Evolutionary conservation across 1,140 invertebrate genomes (phyloP).

Genomic region (Maniola jurtina): DNA sequence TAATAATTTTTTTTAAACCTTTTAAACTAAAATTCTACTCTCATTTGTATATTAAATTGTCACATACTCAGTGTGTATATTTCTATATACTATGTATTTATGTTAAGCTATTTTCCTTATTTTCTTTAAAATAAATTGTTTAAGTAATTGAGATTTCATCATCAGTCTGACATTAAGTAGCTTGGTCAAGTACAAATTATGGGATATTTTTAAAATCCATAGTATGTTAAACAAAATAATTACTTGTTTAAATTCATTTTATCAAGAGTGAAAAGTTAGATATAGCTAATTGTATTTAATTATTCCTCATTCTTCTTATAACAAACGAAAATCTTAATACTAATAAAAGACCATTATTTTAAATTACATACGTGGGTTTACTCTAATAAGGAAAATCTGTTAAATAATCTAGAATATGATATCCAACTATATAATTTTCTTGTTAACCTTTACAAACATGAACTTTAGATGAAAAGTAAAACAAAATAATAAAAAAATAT

Average conservation of each 20-base stretch:
- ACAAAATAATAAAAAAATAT: no score
- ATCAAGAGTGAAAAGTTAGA: no score
- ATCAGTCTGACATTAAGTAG: not conserved
- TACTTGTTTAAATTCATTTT: no score
- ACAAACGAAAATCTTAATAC: not conserved
- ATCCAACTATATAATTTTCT: not conserved
- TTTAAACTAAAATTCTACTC: no score
- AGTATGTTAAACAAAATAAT: no score
- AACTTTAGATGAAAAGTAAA: no score
- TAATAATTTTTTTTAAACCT: no score
- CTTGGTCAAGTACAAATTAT: not conserved
- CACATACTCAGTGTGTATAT: no score
- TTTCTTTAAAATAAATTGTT: not conserved
- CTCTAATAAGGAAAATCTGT: not conserved
- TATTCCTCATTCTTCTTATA: not conserved
- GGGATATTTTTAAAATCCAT: no score
- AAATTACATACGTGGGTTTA: not conserved
- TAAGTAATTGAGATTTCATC: constrained; percentile 1
- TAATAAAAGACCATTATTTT: not conserved
- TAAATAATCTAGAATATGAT: not conserved
- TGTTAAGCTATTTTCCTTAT: not conserved
- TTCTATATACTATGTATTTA: no score
- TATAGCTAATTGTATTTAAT: not conserved
- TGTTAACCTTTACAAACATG: not conserved
- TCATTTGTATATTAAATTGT: no score